Base-by-base conservation (phyloP, 35 echinoderm and acorn worm genomes). In the Ophiothrix spiculata region DNA sequence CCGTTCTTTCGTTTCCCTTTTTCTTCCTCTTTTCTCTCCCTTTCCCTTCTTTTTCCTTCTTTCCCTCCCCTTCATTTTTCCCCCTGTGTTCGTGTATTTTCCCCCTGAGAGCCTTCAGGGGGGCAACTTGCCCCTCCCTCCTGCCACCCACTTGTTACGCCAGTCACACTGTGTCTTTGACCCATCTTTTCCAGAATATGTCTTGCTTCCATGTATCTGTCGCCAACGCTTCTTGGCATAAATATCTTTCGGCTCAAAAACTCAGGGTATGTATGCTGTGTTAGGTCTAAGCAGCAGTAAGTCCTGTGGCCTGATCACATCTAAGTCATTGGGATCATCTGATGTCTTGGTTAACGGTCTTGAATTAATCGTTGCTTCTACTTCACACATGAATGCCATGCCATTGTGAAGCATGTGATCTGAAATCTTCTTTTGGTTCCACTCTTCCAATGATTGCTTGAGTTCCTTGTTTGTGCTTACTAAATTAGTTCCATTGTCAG, bases 401-500 rank as follows among this genome's bases (percentile, higher is more conserved):
- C 45, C 45, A 54, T 75, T 64, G 75, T 93, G 85, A 2, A 32
- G 16, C 36, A 88, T 35, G n/a, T 73, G 39, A 33, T 56, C 40
- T 12, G 42, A 19, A 32, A 90, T 83, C 29, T 86, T 19, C 12
- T 40, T 75, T 19, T 86, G 23, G 39, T 94, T 86, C 87, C 81
- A 90, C 33, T 42, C 31, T 23, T 85, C 46, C 35, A 94, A 35
- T 6, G 39, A 41, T 11, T 79, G 39, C 60, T 56, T 56, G 0
- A 93, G 56, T 40, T 88, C 79, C 13, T 54, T 84, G 11, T 88
- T 80, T 45, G 85, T 64, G 8, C 86, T 79, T 0, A 93, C 86
- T 78, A 93, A 77, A 75, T 93, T 88, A 38, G 80, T 78, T 13
- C 86, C 82, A 46, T 89, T 93, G 38, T 89, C 87, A 0, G 80